Evolutionary conservation across 2,888 invertebrate genomes (phyloP).

Genomic region (Synanthedon myopaeformis): DNA sequence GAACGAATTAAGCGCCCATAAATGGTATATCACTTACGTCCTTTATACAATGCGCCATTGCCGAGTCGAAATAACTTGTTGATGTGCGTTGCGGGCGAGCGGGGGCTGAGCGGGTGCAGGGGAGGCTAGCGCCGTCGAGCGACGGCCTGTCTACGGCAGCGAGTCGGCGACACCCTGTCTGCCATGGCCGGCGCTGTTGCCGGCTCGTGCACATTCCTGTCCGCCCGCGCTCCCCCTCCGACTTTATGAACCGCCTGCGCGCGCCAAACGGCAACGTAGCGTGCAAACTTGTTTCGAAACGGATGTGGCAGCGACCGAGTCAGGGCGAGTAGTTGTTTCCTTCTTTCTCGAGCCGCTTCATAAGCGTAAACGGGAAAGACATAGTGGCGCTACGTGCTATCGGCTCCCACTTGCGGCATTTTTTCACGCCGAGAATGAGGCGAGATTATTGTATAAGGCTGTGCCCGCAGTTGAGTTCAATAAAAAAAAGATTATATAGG

Average conservation of each 20-base stretch:
- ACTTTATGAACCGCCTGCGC: constrained; percentile 54
- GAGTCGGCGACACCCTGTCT: constrained; percentile 95
- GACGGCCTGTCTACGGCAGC: constrained; percentile 85
- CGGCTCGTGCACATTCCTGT: constrained; percentile 66
- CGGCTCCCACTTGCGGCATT: constrained; percentile 74
- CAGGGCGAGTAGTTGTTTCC: constrained; percentile 47
- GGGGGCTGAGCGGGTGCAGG: constrained; percentile 42
- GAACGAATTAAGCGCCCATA: constrained; percentile 40
- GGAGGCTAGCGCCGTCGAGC: constrained; percentile 69
- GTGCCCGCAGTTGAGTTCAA: constrained; percentile 32
- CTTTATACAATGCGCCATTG: constrained; percentile 36
- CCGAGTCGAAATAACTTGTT: constrained; percentile 68
- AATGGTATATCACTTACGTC: constrained; percentile 33
- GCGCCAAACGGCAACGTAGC: constrained; percentile 67
- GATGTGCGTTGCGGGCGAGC: constrained; percentile 57
- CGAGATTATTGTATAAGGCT: constrained; percentile 68
- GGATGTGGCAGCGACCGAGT: constrained; percentile 74
- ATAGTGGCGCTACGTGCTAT: constrained; percentile 69
- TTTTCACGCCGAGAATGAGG: constrained; percentile 75
- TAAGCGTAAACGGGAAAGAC: constrained; percentile 38
- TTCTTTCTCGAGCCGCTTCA: constrained; percentile 21
- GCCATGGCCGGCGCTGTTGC: constrained; percentile 84
- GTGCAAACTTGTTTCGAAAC: constrained; percentile 79
- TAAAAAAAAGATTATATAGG: too few relatives aligned
- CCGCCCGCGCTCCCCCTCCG: constrained; percentile 52